A percentile compares a stretch with the other conserved stretches of the same genome.
These are phyloP conservation scores for Andricus grossulariae DNA, from an alignment of 1,140 invertebrate genomes.

Conservation along the genomic window DNA sequence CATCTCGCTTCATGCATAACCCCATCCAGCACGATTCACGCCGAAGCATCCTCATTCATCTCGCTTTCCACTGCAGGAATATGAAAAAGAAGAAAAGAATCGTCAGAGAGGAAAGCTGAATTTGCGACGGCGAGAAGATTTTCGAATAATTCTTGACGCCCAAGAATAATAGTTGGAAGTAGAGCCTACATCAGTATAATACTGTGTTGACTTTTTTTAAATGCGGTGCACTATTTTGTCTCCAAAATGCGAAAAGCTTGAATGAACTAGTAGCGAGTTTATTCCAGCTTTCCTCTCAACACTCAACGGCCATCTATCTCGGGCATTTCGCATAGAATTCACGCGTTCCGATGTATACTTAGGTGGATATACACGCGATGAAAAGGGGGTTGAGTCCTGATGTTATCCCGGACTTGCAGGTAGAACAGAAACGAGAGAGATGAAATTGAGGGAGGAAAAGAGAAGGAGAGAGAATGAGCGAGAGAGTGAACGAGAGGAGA, in stretches of 20 bases:
- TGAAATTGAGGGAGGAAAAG: constrained; percentile 23
- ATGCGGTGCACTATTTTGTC: neutral
- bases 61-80: constrained; percentile 21
- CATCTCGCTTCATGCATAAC: constrained; percentile 6
- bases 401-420: constrained; percentile 52
- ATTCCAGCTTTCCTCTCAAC: constrained; percentile 2
- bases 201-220: constrained; percentile 7
- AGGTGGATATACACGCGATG: constrained; percentile 48
- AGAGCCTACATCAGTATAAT: too few species aligned
- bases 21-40: constrained; percentile 1
- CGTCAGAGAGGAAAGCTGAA: constrained; percentile 8
- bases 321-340: constrained; percentile 55
- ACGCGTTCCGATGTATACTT: constrained; percentile 52
- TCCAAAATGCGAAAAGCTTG: neutral
- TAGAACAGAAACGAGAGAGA: constrained; percentile 50
- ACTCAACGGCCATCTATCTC: constrained; percentile 37
- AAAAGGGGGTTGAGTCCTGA: constrained; percentile 55
- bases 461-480: constrained; percentile 47
- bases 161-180: constrained; percentile 43
- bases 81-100: constrained; percentile 35
- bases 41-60: constrained; percentile 7
- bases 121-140: constrained; percentile 33
- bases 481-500: constrained; percentile 45
- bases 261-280: constrained; percentile 1
- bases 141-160: constrained; percentile 56